These are phyloP conservation scores for Acanthosepion esculentum DNA, from an alignment of 2,888 invertebrate species.

Conservation along the genomic window DNA sequence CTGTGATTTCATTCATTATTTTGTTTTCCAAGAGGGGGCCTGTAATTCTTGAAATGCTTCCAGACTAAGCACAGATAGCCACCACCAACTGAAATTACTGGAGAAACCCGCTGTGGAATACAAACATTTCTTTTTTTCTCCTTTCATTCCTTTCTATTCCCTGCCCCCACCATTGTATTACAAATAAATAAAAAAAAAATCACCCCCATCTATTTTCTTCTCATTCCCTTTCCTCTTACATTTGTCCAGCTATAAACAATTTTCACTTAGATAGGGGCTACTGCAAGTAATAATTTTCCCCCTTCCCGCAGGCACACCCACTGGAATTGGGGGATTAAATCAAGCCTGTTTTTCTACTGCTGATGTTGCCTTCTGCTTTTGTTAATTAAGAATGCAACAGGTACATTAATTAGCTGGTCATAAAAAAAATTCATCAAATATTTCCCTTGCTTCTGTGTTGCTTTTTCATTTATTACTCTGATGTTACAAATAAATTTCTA, in stretches of 20 bases:
- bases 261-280: no score
- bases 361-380: not conserved
- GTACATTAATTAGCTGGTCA: no score
- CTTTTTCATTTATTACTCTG: not conserved
- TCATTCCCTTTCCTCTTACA: not conserved
- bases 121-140: not conserved
- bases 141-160: not conserved
- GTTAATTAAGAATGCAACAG: no score
- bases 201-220: not conserved
- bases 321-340: not conserved
- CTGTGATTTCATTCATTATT: not conserved
- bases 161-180: not conserved
- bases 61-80: not conserved
- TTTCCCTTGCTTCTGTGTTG: not conserved
- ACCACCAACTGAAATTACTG: not conserved
- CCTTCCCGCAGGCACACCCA: no score
- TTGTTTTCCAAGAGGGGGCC: not conserved
- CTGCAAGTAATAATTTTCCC: no score
- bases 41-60: slow-evolving; percentile 20
- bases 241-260: not conserved
- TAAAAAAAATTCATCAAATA: not conserved
- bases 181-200: not conserved
- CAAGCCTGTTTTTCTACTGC: not conserved
- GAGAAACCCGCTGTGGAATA: not conserved
- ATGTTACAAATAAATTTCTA: no score